Evolutionary conservation across 2,113 vertebrate species (phyloP).

Genomic region (Lasiurus borealis): DNA sequence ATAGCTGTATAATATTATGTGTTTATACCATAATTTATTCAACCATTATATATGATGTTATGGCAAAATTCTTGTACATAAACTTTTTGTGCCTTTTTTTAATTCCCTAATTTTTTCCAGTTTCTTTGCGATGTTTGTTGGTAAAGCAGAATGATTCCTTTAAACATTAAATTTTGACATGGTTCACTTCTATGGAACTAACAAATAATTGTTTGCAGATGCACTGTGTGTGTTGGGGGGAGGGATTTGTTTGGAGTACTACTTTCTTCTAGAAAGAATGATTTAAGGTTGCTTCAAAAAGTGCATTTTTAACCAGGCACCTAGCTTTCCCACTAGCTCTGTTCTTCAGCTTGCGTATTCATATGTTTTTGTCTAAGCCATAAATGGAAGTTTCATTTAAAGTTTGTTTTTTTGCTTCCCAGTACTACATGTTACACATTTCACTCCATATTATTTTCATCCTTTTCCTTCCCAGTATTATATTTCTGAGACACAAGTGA

Average conservation of each 20-base stretch:
- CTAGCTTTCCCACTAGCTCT: not conserved
- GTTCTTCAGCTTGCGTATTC: not conserved
- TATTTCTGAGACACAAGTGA: constrained; percentile 66
- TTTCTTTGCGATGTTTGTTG: constrained; percentile 48
- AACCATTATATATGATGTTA: not conserved
- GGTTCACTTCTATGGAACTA: not conserved
- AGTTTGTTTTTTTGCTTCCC: constrained; percentile 37
- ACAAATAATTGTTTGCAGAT: not conserved
- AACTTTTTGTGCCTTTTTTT: not conserved
- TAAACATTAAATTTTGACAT: constrained; percentile 1
- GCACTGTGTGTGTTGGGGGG: too few species aligned
- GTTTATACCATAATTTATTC: not conserved
- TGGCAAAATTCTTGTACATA: not conserved
- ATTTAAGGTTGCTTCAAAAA: not conserved
- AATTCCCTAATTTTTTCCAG: constrained; percentile 9
- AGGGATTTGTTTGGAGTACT: not conserved
- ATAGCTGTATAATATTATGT: not conserved
- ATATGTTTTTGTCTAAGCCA: constrained; percentile 62
- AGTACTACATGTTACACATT: constrained; percentile 11
- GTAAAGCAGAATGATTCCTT: not conserved
- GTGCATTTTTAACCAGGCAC: not conserved
- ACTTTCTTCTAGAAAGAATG: not conserved
- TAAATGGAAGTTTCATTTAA: constrained; percentile 56
- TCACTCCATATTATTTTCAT: constrained; percentile 63
- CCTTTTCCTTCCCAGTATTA: constrained; percentile 56